Base-by-base conservation (phyloP, 2,797 vertebrate genomes). In the Protonibea diacanthus region DNA sequence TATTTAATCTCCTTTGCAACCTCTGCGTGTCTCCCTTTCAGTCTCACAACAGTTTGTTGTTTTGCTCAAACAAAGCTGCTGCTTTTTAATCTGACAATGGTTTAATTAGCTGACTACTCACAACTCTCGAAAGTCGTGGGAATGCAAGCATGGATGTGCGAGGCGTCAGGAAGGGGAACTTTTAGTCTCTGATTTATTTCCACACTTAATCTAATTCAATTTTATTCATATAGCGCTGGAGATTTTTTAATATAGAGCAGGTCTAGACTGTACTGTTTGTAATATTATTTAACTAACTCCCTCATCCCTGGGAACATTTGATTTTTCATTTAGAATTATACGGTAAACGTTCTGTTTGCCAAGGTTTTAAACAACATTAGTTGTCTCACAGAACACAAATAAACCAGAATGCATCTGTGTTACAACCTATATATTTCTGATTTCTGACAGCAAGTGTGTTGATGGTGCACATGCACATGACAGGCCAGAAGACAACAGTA, bases 31-130 rank as follows among this genome's bases (percentile, higher is more conserved):
- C 57, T 40, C 38, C 11, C 5, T 40, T 59, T 40, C 57, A 42
- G 58, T 44, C n/a, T 58, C 29, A 58, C 56, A 20, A 20, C 55
- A n/a, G 56, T n/a, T 59, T 14, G 53, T 12, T 51, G 55, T 59
- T 59, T 4, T 40, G 33, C 8, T 21, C 38, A 21, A 40, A 45
- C 59, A 45, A 21, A 18, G 59, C 15, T 23, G 58, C 38, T 10
- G 14, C 14, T 45, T 25, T 42, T 25, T 25, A 23, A 61, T 25
- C 21, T 18, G 59, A 20, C 57, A 62, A 3, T 17, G 15, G 14
- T 42, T 45, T 18, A 18, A 60, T 44, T 9, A 25, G 21, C 21
- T 21, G 10, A 18, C 27, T 27, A 25, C 18, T 45, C 21, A 23
- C n/a, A 62, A 15, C 25, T 45, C 1, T 11, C 47, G 23, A 62